phyloP scores from a whole-genome alignment of 2,797 vertebrate species.

The Loris lydekkerianus region DNA sequence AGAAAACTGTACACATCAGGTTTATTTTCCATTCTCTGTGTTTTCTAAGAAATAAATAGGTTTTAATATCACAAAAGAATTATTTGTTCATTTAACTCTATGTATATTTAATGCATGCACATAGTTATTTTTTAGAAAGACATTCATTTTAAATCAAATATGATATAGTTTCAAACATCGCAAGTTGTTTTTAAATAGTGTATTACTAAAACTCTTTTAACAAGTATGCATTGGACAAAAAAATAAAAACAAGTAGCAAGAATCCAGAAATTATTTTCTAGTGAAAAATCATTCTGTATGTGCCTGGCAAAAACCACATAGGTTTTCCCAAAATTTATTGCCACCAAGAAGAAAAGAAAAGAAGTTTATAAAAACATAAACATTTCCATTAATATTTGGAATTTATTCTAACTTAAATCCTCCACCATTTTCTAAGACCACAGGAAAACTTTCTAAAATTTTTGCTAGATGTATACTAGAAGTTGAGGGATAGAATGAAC shows the following conservation, averaged over 20 bases:
- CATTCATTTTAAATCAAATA: background rate
- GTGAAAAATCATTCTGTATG: background rate
- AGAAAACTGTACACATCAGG: background rate
- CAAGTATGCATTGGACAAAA: background rate
- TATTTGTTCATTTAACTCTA: background rate
- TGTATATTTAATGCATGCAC: background rate
- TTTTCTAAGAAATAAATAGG: background rate
- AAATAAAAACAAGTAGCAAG: background rate
- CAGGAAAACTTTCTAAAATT: background rate
- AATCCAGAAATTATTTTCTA: background rate
- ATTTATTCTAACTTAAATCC: background rate
- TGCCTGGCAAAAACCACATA: background rate
- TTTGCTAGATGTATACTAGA: background rate
- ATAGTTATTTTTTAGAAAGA: background rate
- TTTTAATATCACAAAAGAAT: background rate
- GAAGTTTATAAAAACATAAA: background rate
- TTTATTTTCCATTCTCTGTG: background rate
- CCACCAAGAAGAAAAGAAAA: background rate
- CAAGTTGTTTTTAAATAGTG: slow-evolving; percentile 2
- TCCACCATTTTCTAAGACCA: background rate
- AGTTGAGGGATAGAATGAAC: background rate
- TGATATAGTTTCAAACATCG: background rate
- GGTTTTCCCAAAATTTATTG: background rate
- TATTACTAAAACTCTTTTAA: background rate
- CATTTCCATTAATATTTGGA: background rate